These are phyloP conservation scores for Xenentodon cancila DNA, from an alignment of 2,797 vertebrate genomes.

Conservation along the genomic window DNA sequence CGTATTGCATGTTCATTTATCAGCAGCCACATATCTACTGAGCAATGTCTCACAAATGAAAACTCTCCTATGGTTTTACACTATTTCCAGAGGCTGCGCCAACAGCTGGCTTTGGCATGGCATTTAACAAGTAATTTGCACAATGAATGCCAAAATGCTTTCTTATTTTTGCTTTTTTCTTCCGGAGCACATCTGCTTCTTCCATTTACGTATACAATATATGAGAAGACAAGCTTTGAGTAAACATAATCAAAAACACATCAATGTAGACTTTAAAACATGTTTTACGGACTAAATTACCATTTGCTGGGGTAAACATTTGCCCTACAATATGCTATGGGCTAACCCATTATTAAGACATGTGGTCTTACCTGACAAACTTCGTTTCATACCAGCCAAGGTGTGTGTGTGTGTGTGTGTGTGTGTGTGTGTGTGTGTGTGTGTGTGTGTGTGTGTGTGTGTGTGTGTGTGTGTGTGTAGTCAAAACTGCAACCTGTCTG, in stretches of 20 bases:
- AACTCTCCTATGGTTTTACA: too few relatives aligned
- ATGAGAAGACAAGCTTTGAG: neutral
- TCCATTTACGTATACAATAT: neutral
- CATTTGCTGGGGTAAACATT: neutral
- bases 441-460: too few relatives aligned
- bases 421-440: too few relatives aligned
- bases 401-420: too few relatives aligned
- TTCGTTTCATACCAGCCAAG: neutral
- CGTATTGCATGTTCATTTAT: too few relatives aligned
- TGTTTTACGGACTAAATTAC: neutral
- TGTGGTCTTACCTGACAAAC: neutral
- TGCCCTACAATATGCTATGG: neutral
- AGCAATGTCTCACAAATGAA: too few relatives aligned
- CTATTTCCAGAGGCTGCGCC: too few relatives aligned
- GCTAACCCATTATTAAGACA: neutral
- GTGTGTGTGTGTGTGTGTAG: constrained; percentile 1
- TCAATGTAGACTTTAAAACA: neutral
- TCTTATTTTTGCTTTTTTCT: too few relatives aligned
- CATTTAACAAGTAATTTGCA: too few relatives aligned
- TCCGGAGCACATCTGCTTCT: neutral
- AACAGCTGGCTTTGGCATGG: too few relatives aligned
- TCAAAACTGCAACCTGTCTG: neutral
- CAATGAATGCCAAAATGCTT: too few relatives aligned
- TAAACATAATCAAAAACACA: neutral
- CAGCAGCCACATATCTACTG: too few relatives aligned